A percentile compares a stretch with the other conserved stretches of the same genome.
These are phyloP conservation scores for Sogatella furcifera DNA, from an alignment of 1,140 invertebrate species.

Conservation along the genomic window DNA sequence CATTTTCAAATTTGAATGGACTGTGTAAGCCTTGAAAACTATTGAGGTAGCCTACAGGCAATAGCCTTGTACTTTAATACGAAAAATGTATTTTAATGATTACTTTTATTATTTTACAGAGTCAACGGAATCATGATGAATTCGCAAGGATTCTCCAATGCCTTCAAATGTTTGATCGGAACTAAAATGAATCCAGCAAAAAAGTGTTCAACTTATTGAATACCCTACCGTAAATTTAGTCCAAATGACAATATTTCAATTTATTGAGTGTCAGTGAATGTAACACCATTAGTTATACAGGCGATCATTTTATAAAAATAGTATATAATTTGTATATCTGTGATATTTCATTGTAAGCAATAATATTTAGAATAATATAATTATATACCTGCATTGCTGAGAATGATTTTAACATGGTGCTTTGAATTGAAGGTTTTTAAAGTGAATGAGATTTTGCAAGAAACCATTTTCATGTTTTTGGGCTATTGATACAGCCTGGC, in stretches of 20 bases:
- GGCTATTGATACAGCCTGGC: no score
- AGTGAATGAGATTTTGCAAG: no score
- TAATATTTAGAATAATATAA: background rate
- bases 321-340: background rate
- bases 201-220: conserved; percentile 63
- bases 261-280: background rate
- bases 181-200: conserved; percentile 56
- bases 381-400: no score
- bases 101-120: conserved; percentile 24
- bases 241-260: background rate
- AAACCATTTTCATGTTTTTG: no score
- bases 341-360: background rate
- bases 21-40: background rate
- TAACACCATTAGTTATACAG: background rate
- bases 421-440: no score
- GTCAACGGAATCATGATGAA: conserved; percentile 49
- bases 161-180: conserved; percentile 51
- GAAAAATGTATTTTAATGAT: background rate
- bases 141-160: conserved; percentile 50
- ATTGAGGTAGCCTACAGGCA: background rate
- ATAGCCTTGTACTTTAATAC: background rate
- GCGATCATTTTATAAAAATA: background rate
- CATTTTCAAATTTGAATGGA: background rate
- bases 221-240: background rate
- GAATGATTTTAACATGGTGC: no score